phyloP scores from a whole-genome alignment of 2,888 invertebrate genomes.

The Drosophila dives region DNA sequence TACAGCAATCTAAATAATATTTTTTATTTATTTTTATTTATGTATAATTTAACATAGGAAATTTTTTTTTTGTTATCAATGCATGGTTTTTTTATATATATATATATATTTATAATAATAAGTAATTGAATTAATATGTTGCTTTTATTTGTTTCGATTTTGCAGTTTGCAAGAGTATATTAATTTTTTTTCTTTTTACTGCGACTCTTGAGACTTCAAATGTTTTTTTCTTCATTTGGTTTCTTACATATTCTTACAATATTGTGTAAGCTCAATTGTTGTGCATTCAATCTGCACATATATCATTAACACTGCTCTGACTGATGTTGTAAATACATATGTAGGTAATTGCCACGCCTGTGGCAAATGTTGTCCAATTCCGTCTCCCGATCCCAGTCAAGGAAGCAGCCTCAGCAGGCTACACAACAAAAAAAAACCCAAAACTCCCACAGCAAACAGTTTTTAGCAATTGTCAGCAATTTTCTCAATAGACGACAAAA shows the following conservation, averaged over 20 bases:
- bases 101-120: background rate
- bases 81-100: accelerated
- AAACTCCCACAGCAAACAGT: constrained; percentile 28
- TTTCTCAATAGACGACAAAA: constrained; percentile 70
- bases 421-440: background rate
- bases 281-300: constrained; percentile 31
- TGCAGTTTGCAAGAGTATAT: background rate
- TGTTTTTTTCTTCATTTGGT: background rate
- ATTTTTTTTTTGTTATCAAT: accelerated
- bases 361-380: constrained; percentile 5
- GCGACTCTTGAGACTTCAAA: background rate
- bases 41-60: background rate
- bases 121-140: background rate
- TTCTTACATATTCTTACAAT: background rate
- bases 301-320: constrained; percentile 52
- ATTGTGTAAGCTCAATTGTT: constrained; percentile 7
- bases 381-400: background rate
- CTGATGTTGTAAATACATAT: constrained; percentile 9
- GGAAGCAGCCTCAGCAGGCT: constrained; percentile 4
- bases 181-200: background rate
- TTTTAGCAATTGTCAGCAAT: constrained; percentile 83
- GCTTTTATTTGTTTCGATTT: background rate
- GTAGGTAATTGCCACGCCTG: constrained; percentile 48
- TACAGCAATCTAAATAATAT: background rate
- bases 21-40: background rate